Percentiles rank a stretch among this genome's conserved stretches.
phyloP scores from a whole-genome alignment of 2,113 vertebrate genomes.

The Charadrius vociferus region DNA sequence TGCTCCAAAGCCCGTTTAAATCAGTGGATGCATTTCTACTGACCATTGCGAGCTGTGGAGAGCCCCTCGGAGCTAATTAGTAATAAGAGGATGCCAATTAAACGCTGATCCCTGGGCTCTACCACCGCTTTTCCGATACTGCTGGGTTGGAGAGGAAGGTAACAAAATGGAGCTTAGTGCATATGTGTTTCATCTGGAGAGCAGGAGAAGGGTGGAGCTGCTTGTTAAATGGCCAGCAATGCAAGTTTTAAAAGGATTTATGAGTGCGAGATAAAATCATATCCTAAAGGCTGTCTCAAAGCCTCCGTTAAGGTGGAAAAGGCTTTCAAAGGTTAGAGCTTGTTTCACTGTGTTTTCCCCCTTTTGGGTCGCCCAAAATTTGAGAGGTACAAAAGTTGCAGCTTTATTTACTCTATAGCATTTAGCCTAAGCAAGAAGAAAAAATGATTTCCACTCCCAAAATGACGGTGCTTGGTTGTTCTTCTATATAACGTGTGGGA shows the following conservation, averaged over 20 bases:
- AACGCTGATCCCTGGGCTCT: background rate
- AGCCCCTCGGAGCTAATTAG: background rate
- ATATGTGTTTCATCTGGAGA: background rate
- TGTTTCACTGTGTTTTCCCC: background rate
- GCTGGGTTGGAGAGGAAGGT: background rate
- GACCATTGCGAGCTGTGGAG: background rate
- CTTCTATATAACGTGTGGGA: background rate
- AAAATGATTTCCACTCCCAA: background rate
- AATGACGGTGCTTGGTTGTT: background rate
- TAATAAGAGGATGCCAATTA: constrained; percentile 5
- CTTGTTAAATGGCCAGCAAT: background rate
- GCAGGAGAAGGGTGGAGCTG: constrained; percentile 22
- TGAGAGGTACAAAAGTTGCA: background rate
- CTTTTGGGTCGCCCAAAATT: background rate
- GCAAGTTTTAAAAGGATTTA: constrained; percentile 10
- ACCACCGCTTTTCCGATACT: background rate
- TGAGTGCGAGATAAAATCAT: background rate
- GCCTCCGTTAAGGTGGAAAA: background rate
- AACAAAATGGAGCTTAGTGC: background rate
- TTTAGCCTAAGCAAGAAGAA: background rate
- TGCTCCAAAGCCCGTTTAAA: background rate
- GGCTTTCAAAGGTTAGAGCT: background rate
- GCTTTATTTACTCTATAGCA: background rate
- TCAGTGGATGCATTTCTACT: background rate
- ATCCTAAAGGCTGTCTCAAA: background rate